Conservation (phyloP, 2,888 invertebrate species). For the Caenorhabditis macrosperma region DNA sequence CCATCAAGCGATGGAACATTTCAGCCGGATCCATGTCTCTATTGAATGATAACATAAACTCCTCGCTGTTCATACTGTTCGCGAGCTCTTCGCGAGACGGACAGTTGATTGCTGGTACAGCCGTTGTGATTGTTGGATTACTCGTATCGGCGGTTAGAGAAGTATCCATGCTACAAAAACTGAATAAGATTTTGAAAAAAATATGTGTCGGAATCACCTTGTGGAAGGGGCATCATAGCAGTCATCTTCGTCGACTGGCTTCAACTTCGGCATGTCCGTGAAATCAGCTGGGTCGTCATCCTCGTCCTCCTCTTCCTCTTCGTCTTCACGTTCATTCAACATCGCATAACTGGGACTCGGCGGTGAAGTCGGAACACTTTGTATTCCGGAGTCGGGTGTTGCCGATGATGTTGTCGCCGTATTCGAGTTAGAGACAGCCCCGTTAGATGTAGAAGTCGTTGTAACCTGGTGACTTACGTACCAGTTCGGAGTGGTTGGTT, state of each 20-base stretch:
- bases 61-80: slow-evolving; percentile 7
- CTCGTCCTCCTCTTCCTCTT: slow-evolving; percentile 14
- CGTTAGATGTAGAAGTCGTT: neutral
- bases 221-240: slow-evolving; percentile 36
- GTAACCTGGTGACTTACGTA: neutral
- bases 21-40: slow-evolving; percentile 56
- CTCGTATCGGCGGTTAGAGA: neutral
- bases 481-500: neutral
- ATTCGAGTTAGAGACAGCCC: neutral
- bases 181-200: neutral
- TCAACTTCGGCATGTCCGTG: slow-evolving; percentile 64
- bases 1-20: slow-evolving; percentile 50
- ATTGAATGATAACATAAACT: slow-evolving; percentile 33
- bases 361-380: slow-evolving; percentile 75
- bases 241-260: slow-evolving; percentile 58
- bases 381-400: slow-evolving; percentile 79
- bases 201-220: slow-evolving; percentile 8
- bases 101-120: slow-evolving; percentile 2
- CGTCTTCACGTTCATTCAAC: slow-evolving; percentile 40
- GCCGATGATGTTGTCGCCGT: slow-evolving; percentile 61
- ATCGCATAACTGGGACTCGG: slow-evolving; percentile 43
- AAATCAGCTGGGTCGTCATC: slow-evolving; percentile 52
- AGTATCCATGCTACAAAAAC: neutral
- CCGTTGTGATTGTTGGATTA: slow-evolving; percentile 3
- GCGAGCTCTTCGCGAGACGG: slow-evolving; percentile 9